Base-by-base conservation (phyloP, 2,888 invertebrate genomes). In the Mellilla xanthometata region DNA sequence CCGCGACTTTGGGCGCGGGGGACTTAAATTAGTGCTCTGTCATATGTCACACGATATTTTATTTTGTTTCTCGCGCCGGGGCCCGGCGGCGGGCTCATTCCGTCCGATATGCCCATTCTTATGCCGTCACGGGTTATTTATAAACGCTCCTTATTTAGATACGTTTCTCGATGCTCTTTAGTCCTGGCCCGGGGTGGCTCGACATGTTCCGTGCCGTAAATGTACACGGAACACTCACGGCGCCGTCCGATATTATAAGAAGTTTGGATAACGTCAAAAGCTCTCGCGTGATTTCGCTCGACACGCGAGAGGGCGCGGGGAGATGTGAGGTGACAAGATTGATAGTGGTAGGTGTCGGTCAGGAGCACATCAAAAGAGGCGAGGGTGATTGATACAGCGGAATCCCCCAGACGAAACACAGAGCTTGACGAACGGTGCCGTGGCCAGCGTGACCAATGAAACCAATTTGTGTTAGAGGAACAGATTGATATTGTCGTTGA, bases 21-120 rank as follows among this genome's bases (percentile, higher is more conserved):
- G 71, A 74, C 70, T 81, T 86, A 80, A 87, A 84, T 87, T 85
- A 84, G 78, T 80, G 74, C 72, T 70, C 71, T 75, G 81, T 78
- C 79, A 76, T 79, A 75, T 85, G 83, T 85, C 84, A 78, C 79
- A 77, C 71, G 69, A 78, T 72, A 77, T 81, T 78, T 86, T 81
- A 77, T 83, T 80, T 78, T 75, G 65, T 70, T 76, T 66, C 72
- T 68, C 67, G 58, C 62, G 60, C 65, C 65, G 62, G 56, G 59
- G 74, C 59, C 65, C 62, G 60, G 40, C 40, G 12, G 7, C 64
- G 52, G 55, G 65, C 72, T 70, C 69, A 73, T 76, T 80, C 76
- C 74, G 75, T 77, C 75, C 67, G 67, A 76, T 76, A 76, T 74
- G 75, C 69, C 68, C 70, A 76, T 79, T 76, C 80, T 77, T 72